Evolutionary conservation across 2,113 vertebrate genomes (phyloP).

Genomic region (Castor canadensis): DNA sequence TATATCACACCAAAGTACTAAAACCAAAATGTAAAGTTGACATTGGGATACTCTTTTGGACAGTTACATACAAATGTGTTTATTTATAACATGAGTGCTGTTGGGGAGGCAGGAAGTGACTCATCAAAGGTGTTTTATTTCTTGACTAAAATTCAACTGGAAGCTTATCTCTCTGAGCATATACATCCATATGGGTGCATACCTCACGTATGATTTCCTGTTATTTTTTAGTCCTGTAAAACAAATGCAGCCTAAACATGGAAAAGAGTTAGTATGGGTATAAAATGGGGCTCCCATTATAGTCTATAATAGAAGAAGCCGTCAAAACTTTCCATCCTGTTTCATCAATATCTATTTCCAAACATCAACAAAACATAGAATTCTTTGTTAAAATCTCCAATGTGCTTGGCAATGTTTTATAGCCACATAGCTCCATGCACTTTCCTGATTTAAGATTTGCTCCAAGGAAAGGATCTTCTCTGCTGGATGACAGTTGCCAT

Average conservation of each 20-base stretch:
- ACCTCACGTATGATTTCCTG: slow-evolving; percentile 36
- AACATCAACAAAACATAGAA: neutral
- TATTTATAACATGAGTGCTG: slow-evolving; percentile 52
- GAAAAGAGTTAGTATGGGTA: neutral
- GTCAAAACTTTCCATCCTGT: neutral
- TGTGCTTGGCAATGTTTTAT: slow-evolving; percentile 33
- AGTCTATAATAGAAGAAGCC: neutral
- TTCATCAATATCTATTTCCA: slow-evolving; percentile 19
- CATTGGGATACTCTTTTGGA: neutral
- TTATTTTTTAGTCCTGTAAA: slow-evolving; percentile 57
- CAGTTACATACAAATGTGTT: neutral
- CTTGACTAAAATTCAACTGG: slow-evolving; percentile 1
- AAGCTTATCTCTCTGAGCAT: slow-evolving; percentile 36
- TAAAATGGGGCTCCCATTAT: slow-evolving; percentile 27
- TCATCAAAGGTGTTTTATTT: slow-evolving; percentile 66
- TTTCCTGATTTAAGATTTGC: slow-evolving; percentile 28
- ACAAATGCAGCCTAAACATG: neutral
- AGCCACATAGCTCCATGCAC: neutral
- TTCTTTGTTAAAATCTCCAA: slow-evolving; percentile 16
- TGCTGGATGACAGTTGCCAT: neutral
- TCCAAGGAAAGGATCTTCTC: neutral
- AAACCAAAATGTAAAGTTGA: neutral
- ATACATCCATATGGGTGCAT: neutral
- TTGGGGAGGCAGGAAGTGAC: slow-evolving; percentile 44
- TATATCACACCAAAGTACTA: neutral